Conservation (phyloP, 2,888 invertebrate genomes). For the Limenitis camilla region DNA sequence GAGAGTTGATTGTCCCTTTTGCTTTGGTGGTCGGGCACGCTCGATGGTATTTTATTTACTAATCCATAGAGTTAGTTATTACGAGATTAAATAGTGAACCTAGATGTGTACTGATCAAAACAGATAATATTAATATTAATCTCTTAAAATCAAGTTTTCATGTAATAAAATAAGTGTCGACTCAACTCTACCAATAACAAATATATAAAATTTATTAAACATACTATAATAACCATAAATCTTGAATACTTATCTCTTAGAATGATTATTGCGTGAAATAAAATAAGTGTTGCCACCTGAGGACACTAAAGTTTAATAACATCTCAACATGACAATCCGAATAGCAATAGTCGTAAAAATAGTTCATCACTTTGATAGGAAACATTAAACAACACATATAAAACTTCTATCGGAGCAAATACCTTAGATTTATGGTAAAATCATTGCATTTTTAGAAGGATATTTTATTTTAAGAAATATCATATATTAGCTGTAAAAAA, state of each 20-base stretch:
- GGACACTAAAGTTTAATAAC: slow-evolving; percentile 3
- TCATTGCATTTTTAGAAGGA: neutral
- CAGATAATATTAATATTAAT: no score
- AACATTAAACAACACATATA: slow-evolving; percentile 4
- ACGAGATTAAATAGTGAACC: no score
- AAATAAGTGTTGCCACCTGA: slow-evolving; percentile 4
- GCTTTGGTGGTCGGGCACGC: no score
- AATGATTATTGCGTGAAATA: neutral
- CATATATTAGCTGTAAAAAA: no score
- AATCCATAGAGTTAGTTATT: no score
- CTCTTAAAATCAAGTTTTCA: no score
- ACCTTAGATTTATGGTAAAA: neutral
- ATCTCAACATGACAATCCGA: slow-evolving; percentile 3
- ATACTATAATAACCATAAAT: neutral
- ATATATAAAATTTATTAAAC: neutral
- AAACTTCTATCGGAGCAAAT: neutral
- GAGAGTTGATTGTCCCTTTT: no score
- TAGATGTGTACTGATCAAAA: no score
- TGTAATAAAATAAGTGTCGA: no score
- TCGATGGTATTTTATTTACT: no score
- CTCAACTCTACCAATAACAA: neutral
- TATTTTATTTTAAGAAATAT: no score
- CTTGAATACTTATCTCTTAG: neutral
- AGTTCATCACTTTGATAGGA: slow-evolving; percentile 3
- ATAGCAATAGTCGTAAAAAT: slow-evolving; percentile 9